phyloP scores from a whole-genome alignment of 2,113 vertebrate genomes.

The Pseudopipra pipra region DNA sequence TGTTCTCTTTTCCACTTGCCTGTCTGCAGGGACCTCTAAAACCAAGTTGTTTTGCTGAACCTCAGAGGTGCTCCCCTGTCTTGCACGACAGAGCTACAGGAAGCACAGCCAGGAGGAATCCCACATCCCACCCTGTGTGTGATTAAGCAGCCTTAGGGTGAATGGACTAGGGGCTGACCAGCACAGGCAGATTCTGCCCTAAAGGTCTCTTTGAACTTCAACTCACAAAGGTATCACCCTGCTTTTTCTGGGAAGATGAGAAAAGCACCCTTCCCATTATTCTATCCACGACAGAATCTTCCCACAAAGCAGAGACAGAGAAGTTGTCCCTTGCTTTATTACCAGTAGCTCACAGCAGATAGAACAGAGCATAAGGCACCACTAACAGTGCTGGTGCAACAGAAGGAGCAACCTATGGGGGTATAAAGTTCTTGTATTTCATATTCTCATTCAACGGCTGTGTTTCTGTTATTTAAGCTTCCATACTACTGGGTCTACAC shows the following conservation, averaged over 20 bases:
- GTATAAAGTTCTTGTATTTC: not conserved
- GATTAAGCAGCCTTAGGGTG: not conserved
- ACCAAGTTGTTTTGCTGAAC: not conserved
- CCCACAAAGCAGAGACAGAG: not conserved
- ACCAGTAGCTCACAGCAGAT: not conserved
- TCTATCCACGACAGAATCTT: not conserved
- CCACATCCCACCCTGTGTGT: not conserved
- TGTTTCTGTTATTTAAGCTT: not conserved
- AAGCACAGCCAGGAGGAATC: not conserved
- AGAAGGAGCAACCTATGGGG: not conserved
- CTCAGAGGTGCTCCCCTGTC: accelerated
- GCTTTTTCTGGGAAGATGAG: not conserved
- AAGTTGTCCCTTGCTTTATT: not conserved
- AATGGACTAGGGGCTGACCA: accelerated
- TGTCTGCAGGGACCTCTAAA: not conserved
- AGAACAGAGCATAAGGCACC: not conserved
- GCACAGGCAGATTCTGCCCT: not conserved
- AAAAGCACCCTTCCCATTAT: not conserved
- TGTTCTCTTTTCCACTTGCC: not conserved
- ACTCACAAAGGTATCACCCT: not conserved
- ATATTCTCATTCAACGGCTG: not conserved
- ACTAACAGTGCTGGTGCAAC: not conserved
- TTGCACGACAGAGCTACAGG: not conserved
- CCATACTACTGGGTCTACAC: not conserved
- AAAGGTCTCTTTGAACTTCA: not conserved